A percentile compares a stretch with the other conserved stretches of the same genome.
phyloP scores from a whole-genome alignment of 2,797 vertebrate genomes.

The Manis javanica region DNA sequence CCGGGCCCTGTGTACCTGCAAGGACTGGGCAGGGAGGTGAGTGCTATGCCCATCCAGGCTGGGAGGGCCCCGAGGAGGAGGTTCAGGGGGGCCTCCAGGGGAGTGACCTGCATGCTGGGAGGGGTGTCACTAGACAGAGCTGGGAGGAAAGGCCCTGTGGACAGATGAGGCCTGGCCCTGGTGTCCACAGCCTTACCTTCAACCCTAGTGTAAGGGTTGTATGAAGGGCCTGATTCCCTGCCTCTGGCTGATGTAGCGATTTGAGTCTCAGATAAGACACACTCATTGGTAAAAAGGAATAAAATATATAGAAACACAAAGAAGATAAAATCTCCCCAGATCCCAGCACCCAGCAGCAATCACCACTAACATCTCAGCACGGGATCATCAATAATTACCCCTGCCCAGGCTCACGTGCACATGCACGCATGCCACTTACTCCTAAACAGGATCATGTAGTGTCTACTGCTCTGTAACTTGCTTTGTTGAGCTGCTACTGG shows the following conservation, averaged over 20 bases:
- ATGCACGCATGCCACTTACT: accelerated
- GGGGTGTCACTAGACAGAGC: not conserved
- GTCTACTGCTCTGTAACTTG: not conserved
- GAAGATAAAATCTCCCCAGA: not conserved
- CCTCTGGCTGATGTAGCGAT: not conserved
- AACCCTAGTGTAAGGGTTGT: accelerated
- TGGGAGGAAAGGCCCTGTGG: not conserved
- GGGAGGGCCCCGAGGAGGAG: too few species aligned
- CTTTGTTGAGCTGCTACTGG: not conserved
- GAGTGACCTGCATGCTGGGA: not conserved
- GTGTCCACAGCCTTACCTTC: not conserved
- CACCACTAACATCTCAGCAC: accelerated
- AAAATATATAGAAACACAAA: not conserved
- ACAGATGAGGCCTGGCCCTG: not conserved
- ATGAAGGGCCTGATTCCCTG: not conserved
- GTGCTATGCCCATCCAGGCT: not conserved
- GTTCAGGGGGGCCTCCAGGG: not conserved
- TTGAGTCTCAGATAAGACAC: not conserved
- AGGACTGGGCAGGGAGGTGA: too few species aligned
- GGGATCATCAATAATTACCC: not conserved
- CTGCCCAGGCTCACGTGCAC: accelerated
- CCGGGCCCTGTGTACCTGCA: not conserved
- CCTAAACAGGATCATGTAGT: accelerated
- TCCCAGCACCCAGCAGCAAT: not conserved
- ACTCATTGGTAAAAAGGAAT: not conserved